Evolutionary conservation across 2,797 vertebrate species (phyloP).

Genomic region (Gymnocypris eckloni): DNA sequence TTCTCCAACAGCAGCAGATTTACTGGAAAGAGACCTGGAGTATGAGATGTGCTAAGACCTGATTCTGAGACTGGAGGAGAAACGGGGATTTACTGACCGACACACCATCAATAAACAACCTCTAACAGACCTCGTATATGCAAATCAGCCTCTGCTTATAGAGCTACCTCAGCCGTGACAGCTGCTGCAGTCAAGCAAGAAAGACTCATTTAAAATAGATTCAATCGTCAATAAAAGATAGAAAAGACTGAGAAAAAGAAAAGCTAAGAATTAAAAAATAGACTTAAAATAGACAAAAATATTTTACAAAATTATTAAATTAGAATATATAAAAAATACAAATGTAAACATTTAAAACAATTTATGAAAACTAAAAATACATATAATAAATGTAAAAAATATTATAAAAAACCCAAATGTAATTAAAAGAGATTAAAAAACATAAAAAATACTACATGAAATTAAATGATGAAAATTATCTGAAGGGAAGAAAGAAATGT

Average conservation of each 20-base stretch:
- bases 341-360: too few species aligned
- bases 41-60: conserved; percentile 21
- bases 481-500: neutral
- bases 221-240: neutral
- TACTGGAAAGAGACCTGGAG: conserved; percentile 22
- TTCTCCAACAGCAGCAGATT: conserved; percentile 32
- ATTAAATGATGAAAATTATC: neutral
- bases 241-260: neutral
- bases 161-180: neutral
- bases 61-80: conserved; percentile 2
- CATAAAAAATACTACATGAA: neutral
- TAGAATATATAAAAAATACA: too few species aligned
- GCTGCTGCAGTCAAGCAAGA: neutral
- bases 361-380: too few species aligned
- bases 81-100: neutral
- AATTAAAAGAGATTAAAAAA: too few species aligned
- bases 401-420: too few species aligned
- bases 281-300: too few species aligned
- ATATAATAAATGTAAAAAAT: too few species aligned
- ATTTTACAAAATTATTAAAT: too few species aligned
- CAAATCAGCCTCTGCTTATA: neutral
- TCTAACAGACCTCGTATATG: neutral
- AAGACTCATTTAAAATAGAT: neutral
- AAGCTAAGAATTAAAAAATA: neutral
- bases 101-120: neutral